These are phyloP conservation scores for Helicoverpa zea DNA, from an alignment of 1,140 invertebrate species.

Conservation along the genomic window DNA sequence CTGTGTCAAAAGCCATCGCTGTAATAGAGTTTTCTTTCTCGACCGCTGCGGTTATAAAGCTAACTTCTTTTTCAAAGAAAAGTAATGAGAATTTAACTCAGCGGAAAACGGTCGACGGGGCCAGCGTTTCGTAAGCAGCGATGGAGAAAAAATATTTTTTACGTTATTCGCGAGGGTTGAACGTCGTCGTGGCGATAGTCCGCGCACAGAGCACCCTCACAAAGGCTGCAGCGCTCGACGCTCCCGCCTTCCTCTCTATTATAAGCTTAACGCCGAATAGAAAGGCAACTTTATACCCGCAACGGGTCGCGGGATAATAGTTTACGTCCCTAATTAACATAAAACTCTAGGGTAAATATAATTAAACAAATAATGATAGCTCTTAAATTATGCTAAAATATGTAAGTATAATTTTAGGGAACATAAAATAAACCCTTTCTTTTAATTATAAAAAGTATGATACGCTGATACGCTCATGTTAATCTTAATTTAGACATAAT, in stretches of 20 bases:
- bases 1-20: slow-evolving; percentile 76
- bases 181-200: slow-evolving; percentile 59
- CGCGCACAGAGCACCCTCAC: slow-evolving; percentile 63
- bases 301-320: slow-evolving; percentile 63
- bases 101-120: slow-evolving; percentile 77
- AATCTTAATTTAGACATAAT: slow-evolving; percentile 60
- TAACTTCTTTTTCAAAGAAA: slow-evolving; percentile 81
- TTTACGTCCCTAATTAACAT: slow-evolving; percentile 68
- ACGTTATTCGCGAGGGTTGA: slow-evolving; percentile 66
- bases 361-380: slow-evolving; percentile 32
- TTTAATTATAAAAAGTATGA: neutral
- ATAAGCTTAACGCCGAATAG: slow-evolving; percentile 76
- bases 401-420: neutral
- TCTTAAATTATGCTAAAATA: slow-evolving; percentile 10
- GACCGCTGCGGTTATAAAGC: slow-evolving; percentile 72
- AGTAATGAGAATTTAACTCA: slow-evolving; percentile 83
- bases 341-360: slow-evolving; percentile 57
- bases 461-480: slow-evolving; percentile 36
- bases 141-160: slow-evolving; percentile 74
- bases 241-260: slow-evolving; percentile 72
- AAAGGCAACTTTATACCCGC: slow-evolving; percentile 73
- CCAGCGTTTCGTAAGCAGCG: slow-evolving; percentile 65
- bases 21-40: slow-evolving; percentile 78
- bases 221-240: slow-evolving; percentile 67
- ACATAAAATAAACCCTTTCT: neutral